These are phyloP conservation scores for Notoglanidium macrostoma DNA, from an alignment of 2,797 vertebrate genomes.

Conservation along the genomic window DNA sequence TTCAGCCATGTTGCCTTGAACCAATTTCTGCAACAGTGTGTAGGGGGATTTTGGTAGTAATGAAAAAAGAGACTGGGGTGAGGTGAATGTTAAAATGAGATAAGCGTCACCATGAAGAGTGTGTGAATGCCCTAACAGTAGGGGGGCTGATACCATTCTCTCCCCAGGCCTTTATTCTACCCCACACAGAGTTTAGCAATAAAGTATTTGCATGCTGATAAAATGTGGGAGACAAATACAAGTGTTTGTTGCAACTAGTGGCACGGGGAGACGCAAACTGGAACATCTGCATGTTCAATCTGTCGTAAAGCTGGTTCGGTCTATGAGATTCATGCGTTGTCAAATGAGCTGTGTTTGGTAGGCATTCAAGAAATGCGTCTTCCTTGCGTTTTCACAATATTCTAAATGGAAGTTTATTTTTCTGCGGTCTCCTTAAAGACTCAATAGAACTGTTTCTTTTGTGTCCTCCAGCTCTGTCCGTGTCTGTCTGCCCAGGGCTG, in stretches of 20 bases:
- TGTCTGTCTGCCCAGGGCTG: constrained; percentile 27
- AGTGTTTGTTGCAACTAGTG: constrained; percentile 32
- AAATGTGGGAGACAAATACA: constrained; percentile 34
- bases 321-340: not conserved
- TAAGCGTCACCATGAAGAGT: constrained; percentile 55
- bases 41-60: constrained; percentile 65
- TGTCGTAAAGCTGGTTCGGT: not conserved
- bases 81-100: constrained; percentile 69
- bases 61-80: constrained; percentile 63
- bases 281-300: constrained; percentile 20
- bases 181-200: constrained; percentile 40
- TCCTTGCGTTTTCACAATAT: constrained; percentile 7
- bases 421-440: not conserved
- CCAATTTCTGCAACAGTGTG: constrained; percentile 65
- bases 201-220: constrained; percentile 55
- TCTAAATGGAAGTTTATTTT: not conserved
- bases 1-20: constrained; percentile 66
- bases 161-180: constrained; percentile 30
- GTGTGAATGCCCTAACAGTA: constrained; percentile 53
- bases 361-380: not conserved
- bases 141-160: constrained; percentile 35
- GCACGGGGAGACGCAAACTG: constrained; percentile 16
- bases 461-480: constrained; percentile 10
- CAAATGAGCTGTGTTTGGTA: not conserved
- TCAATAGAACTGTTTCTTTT: not conserved